Evolutionary conservation across 2,797 vertebrate species (phyloP), one percentile per base, ranked within the genome.

Genomic region (Mustela erminea): DNA sequence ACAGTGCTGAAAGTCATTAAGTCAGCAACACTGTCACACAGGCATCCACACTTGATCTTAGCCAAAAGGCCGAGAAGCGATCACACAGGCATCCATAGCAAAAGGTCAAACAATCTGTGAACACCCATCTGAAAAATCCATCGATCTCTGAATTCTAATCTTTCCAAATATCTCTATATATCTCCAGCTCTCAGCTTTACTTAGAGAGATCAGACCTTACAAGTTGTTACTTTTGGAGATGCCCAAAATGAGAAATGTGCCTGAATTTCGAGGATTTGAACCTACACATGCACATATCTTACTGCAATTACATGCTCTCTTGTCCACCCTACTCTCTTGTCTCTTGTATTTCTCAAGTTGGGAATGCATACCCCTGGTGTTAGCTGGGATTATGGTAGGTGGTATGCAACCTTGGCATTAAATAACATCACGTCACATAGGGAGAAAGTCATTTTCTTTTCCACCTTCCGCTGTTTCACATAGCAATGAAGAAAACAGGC

Each of bases 251-350:
- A 77, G 58, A 60, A 35, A 88, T 9, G 38, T 32, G 27, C 68
- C 25, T 6, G 12, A 49, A 56, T 54, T 54, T 54, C 23, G 3
- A 7, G 14, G 32, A 32, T 58, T 60, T 29, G 8, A 72, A 46
- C 52, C 12, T 60, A 60, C 58, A 27, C 38, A 23, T 10, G 10
- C 3, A 14, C 3, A 6, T 5, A 5, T 5, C 29, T 87, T 17
- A 25, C 23, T 66, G 46, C 62, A 80, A 58, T 41, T 20, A 3
- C 4, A 0, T 10, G 2, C 5, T 52, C 1, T 38, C 41, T 25
- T 0, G 3, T 15, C 15, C 3, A 0, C 7, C 38, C 35, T 18
- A 41, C 3, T 52, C 1, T 38, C 41, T 25, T 0, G 3, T 15
- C 15, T 2, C 35, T 18, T 52, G 1, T 56, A 17, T 10, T 29